Conservation (phyloP, 2,797 vertebrate genomes). For the Tragopan temminckii region DNA sequence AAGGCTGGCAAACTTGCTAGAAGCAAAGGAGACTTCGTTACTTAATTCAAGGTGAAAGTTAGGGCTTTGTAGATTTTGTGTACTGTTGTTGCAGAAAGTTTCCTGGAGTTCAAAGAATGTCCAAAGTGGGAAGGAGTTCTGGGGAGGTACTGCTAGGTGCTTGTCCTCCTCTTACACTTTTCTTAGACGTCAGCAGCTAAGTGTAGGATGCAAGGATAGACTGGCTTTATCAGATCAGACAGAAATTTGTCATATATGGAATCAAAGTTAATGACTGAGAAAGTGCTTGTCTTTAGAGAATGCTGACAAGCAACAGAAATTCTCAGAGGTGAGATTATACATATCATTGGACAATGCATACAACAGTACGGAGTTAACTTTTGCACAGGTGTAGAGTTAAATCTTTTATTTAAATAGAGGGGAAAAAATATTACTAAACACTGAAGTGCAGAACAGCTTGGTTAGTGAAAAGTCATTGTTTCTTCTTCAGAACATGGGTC, state of each 20-base stretch:
- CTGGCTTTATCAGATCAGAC: not conserved
- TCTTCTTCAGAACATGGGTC: not conserved
- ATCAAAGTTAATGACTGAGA: not conserved
- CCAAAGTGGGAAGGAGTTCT: not conserved
- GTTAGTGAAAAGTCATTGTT: not conserved
- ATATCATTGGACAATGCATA: fast-evolving
- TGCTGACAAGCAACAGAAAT: not conserved
- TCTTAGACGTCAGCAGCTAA: not conserved
- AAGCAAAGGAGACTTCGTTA: not conserved
- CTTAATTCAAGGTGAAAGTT: not conserved
- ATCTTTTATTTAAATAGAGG: not conserved
- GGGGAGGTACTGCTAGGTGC: not conserved
- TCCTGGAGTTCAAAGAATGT: not conserved
- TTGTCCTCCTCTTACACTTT: not conserved
- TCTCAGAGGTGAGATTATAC: not conserved
- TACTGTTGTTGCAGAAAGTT: not conserved
- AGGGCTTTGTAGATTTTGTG: not conserved
- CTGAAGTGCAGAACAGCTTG: not conserved
- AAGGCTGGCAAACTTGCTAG: not conserved
- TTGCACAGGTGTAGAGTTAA: not conserved
- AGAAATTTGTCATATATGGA: not conserved
- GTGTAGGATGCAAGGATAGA: not conserved
- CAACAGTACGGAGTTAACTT: not conserved
- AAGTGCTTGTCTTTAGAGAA: not conserved
- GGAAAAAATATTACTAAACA: too few relatives aligned